Evolutionary conservation across 2,113 vertebrate genomes (phyloP).

Genomic region (Haemorhous mexicanus): DNA sequence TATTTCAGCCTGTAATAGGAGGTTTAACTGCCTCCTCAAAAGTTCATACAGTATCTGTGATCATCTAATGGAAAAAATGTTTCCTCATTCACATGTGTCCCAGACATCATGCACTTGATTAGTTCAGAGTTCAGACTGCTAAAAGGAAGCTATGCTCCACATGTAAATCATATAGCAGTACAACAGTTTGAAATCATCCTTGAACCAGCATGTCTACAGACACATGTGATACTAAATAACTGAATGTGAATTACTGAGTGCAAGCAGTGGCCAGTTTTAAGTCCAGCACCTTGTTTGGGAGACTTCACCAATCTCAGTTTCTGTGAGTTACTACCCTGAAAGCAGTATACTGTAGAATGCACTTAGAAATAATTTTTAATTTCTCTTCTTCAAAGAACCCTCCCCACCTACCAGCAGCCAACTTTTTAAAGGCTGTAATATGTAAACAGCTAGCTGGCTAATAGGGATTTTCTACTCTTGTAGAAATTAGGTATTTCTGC

Average conservation of each 20-base stretch:
- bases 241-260: background rate
- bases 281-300: background rate
- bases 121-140: background rate
- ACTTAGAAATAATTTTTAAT: background rate
- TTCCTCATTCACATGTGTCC: background rate
- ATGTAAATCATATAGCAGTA: background rate
- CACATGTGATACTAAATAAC: background rate
- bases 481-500: background rate
- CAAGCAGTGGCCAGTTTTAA: background rate
- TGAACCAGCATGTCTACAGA: background rate
- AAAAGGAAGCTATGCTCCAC: background rate
- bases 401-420: background rate
- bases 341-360: background rate
- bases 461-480: background rate
- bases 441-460: background rate
- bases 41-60: background rate
- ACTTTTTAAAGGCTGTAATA: background rate
- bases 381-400: background rate
- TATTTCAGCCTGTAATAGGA: background rate
- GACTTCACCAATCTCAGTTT: background rate
- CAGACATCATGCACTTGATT: background rate
- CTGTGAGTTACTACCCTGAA: background rate
- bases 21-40: background rate
- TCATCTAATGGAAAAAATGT: background rate
- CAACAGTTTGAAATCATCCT: background rate